These are phyloP conservation scores for Cosmopolites sordidus DNA, from an alignment of 2,888 invertebrate species.

Conservation along the genomic window DNA sequence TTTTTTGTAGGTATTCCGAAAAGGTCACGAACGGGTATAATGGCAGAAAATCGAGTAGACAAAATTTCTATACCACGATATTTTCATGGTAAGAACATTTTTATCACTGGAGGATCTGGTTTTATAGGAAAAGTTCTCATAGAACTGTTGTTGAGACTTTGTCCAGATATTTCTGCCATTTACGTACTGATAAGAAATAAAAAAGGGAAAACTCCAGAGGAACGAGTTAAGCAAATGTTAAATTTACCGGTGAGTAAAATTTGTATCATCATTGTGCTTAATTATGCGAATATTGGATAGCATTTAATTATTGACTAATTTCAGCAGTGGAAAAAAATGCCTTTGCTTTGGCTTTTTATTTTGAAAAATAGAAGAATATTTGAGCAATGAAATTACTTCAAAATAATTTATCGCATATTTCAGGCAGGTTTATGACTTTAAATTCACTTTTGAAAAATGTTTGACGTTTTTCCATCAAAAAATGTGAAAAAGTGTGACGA, in stretches of 20 bases:
- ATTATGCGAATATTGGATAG: neutral
- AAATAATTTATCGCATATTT: too few species aligned
- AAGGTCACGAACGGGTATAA: too few species aligned
- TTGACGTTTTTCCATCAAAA: too few species aligned
- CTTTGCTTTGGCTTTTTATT: neutral
- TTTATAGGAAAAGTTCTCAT: conserved; percentile 87
- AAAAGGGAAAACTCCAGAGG: conserved; percentile 59
- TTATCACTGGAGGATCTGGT: conserved; percentile 85
- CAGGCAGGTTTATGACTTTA: too few species aligned
- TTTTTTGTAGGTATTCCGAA: too few species aligned
- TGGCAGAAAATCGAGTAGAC: too few species aligned
- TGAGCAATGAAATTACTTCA: too few species aligned
- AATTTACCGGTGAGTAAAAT: conserved; percentile 51
- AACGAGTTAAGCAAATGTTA: conserved; percentile 60
- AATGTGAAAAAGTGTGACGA: too few species aligned
- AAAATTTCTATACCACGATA: conserved; percentile 53
- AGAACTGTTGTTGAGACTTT: conserved; percentile 85
- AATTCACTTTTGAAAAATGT: too few species aligned
- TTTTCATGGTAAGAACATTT: conserved; percentile 65
- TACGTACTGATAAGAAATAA: conserved; percentile 75
- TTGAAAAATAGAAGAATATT: neutral
- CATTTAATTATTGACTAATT: too few species aligned
- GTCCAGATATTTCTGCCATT: conserved; percentile 67
- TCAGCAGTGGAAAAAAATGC: too few species aligned
- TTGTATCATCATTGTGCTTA: neutral